Evolutionary conservation across 2,888 invertebrate species (phyloP), one percentile per base, ranked within the genome.

Genomic region (Terebella lapidaria): DNA sequence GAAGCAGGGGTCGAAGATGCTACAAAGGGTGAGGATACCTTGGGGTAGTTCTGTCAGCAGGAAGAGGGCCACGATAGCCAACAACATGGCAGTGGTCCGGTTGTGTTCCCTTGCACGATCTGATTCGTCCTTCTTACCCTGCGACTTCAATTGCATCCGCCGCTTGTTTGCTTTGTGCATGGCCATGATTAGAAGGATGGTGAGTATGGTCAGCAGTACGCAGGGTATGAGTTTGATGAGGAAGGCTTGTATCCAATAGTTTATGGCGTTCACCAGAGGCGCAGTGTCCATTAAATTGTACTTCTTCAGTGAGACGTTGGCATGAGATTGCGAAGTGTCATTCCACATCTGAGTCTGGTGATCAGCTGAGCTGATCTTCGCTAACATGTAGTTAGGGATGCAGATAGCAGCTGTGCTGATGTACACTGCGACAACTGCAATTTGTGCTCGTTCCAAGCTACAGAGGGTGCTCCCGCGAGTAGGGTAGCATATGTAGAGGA

Each of bases 171-270:
- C 78, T 56, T 74, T 73, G 59, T 78, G 77, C 74, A 83, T 78
- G 30, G 81, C 81, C 25, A 74, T 67, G 29, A 82, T 73, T 2
- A 83, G 73, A 10, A 82, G 70, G 55, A 79, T 74, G 27, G 83
- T 82, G 56, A 83, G 72, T 3, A 91, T 86, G 0, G 94, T 94
- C 51, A 95, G 93, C 90, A 81, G 94, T 94, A 72, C 94, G 88
- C n/a, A n/a, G n/a, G n/a, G n/a, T n/a, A n/a, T n/a, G n/a, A n/a
- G n/a, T n/a, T n/a, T n/a, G n/a, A n/a, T n/a, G n/a, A n/a, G n/a
- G n/a, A n/a, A n/a, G n/a, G n/a, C n/a, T n/a, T n/a, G n/a, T n/a
- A n/a, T n/a, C 88, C 91, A 92, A 82, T 92, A 91, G 75, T 92
- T 93, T 63, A 90, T 85, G n/a, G 45, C 57, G 54, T 47, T 58